Evolutionary conservation across 2,113 vertebrate genomes (phyloP), one percentile per base, ranked within the genome.

Genomic region (Catharus bicknelli): DNA sequence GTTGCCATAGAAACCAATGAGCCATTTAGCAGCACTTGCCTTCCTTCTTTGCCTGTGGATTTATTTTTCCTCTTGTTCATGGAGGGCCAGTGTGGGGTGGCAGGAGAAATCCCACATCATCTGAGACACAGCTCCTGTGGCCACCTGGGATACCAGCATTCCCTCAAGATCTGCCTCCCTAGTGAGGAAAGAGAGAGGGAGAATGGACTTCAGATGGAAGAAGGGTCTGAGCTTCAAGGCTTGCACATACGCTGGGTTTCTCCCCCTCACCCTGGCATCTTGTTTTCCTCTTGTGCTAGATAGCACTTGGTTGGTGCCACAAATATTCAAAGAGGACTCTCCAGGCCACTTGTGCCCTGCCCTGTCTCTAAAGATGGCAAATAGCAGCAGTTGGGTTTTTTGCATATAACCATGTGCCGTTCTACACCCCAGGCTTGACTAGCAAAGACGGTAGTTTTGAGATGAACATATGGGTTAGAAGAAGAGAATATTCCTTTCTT

Each of bases 1-100:
- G 98, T 98, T 98, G 94, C 97, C 96, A 98, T 97, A 94, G 97
- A 96, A 98, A 98, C 98, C 95, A 97, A 95, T 96, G 97, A 98
- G 97, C 98, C 98, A 98, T 93, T 98, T 98, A 94, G 95, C 97
- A 97, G 97, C 86, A 93, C 96, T 98, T 97, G 97, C 95, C 95
- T 97, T 97, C 95, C 93, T 96, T 93, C 95, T 97, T 96, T 97
- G 95, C 96, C 96, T 97, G 97, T 94, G 90, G 94, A 94, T 91
- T 95, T 91, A 68, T 76, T 94, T 93, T 96, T 67, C 92, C 70
- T 93, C 83, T 94, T 94, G 63, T 88, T 91, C n/a, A 23, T 90
- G 89, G 63, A 90, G 83, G 86, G 91, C 51, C 73, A 34, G 29
- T 5, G 32, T 55, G 17, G 23, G 25, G 63, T 61, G 53, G 59